Evolutionary conservation across 2,113 vertebrate species (phyloP).

Genomic region (Bettongia penicillata): DNA sequence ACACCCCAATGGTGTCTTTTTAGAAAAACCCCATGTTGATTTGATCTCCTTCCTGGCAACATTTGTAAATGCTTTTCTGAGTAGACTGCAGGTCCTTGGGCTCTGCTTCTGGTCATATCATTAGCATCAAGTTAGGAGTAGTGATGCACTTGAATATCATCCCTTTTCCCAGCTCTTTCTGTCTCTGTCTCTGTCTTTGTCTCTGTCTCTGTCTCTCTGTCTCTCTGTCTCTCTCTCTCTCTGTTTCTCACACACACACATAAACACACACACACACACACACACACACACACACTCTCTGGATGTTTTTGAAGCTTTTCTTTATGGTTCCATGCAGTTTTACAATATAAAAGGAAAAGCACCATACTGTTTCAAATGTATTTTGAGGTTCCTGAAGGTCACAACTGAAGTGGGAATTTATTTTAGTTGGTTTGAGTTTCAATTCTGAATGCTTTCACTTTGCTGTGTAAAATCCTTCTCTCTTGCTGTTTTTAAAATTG

Average conservation of each 20-base stretch:
- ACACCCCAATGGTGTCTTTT: background rate
- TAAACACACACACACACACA: background rate
- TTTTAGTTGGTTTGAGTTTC: slow-evolving; percentile 74
- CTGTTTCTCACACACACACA: background rate
- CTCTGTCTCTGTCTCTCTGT: too few relatives aligned
- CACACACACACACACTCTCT: background rate
- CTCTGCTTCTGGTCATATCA: background rate
- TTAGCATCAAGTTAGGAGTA: background rate
- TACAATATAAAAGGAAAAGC: slow-evolving; percentile 69
- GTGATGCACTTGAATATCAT: background rate
- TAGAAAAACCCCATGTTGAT: background rate
- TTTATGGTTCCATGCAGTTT: slow-evolving; percentile 54
- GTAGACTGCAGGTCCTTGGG: too few relatives aligned
- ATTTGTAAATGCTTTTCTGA: background rate
- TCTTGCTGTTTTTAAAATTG: slow-evolving; percentile 77
- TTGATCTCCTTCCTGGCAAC: background rate
- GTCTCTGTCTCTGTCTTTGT: too few relatives aligned
- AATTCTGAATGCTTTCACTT: slow-evolving; percentile 72
- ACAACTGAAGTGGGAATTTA: slow-evolving; percentile 73
- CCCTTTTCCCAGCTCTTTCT: too few relatives aligned
- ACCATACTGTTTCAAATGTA: slow-evolving; percentile 77
- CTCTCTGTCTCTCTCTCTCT: too few relatives aligned
- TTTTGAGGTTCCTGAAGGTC: slow-evolving; percentile 66
- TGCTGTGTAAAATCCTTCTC: slow-evolving; percentile 69
- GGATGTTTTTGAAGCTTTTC: slow-evolving; percentile 56